Evolutionary conservation across 2,797 vertebrate genomes (phyloP), one percentile per base, ranked within the genome.

Genomic region (Orientallactaga sibirica): DNA sequence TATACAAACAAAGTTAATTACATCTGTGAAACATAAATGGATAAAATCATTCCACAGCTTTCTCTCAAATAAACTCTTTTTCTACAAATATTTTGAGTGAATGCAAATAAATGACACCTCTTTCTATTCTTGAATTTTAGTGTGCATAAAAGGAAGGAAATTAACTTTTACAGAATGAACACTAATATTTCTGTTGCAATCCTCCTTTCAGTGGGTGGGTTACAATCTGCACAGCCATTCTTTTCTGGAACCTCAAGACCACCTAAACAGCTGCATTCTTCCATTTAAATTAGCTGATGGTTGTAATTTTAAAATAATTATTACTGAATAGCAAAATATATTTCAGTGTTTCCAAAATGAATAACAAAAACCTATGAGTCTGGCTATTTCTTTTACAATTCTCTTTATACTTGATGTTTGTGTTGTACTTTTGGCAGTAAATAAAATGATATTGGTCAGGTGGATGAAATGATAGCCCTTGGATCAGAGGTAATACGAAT

Each of bases 391-490:
- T 29, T 86, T 62, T 91, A 86, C 66, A 79, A 37, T 24, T 78
- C 16, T n/a, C 22, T 29, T 86, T 87, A 33, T 79, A 88, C 88
- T 87, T 87, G 66, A 74, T 73, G 43, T 25, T 77, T 90, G 79
- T 20, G 67, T 66, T 73, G 3, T 75, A 48, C 78, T 7, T 85
- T 86, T 80, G 20, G 48, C 15, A 58, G 58, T 68, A 87, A 79
- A 73, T 93, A 94, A 94, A 81, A 68, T 6, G 5, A 8, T 52
- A 61, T 89, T 88, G 48, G 87, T 87, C 84, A 84, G 80, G 68
- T 82, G 73, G 73, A 74, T 75, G 73, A 90, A 68, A 9, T 22
- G 14, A 86, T 55, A 83, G 29, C 0, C 37, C 4, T 19, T 70
- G 27, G 14, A 61, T 78, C n/a, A 77, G 7, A 74, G 73, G 55